A percentile compares a stretch with the other conserved stretches of the same genome.
Evolutionary conservation across 2,113 vertebrate species (phyloP).

Genomic region (Dicrurus megarhynchus): DNA sequence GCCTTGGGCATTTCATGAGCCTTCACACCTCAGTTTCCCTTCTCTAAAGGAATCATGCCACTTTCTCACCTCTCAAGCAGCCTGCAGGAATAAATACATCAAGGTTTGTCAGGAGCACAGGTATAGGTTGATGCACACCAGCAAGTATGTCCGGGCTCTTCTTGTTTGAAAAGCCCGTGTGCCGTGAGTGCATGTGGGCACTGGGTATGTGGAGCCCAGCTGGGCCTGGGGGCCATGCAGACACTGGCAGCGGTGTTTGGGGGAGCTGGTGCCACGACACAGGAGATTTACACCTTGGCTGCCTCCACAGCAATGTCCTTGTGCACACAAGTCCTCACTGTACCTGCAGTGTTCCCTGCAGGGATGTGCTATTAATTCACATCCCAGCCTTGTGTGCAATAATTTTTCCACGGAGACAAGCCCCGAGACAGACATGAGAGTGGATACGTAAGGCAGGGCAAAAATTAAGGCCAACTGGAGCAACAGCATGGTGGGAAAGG

Average conservation of each 20-base stretch:
- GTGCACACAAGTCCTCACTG: not conserved
- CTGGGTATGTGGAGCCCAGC: no score
- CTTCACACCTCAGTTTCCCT: not conserved
- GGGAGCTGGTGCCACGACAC: not conserved
- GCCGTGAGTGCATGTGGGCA: not conserved
- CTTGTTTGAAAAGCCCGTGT: not conserved
- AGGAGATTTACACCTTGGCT: not conserved
- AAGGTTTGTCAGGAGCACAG: not conserved
- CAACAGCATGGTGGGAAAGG: not conserved
- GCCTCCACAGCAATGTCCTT: not conserved
- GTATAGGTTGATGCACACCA: not conserved
- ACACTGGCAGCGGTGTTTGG: fast-evolving
- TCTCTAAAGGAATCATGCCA: not conserved
- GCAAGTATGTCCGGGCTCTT: fast-evolving
- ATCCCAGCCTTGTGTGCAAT: not conserved
- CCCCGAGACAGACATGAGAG: not conserved
- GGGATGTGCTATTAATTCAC: conserved; percentile 5
- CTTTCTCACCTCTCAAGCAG: not conserved
- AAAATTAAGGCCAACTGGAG: conserved; percentile 1
- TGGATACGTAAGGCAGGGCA: not conserved
- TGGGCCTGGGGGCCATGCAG: not conserved
- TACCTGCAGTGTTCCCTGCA: not conserved
- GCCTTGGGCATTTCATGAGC: not conserved
- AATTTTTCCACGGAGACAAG: not conserved
- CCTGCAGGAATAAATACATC: not conserved